Conservation (phyloP, 2,113 vertebrate species). For the Lepus timidus region DNA sequence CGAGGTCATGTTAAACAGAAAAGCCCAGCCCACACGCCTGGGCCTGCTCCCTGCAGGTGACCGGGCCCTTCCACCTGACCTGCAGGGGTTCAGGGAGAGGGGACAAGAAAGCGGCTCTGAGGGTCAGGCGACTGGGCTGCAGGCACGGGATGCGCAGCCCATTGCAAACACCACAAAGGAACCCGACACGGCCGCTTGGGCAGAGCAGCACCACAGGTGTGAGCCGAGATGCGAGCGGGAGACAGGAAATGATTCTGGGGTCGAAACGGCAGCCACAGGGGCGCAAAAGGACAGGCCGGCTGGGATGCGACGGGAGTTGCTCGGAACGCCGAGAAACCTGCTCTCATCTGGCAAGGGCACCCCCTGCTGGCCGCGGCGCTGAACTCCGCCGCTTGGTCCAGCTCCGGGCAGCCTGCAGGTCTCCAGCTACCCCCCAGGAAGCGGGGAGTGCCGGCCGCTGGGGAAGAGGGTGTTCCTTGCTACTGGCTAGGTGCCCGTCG, state of each 20-base stretch:
- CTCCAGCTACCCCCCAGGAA: background rate
- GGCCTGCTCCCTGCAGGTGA: conserved; percentile 76
- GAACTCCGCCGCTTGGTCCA: conserved; percentile 49
- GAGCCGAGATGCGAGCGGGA: conserved; percentile 22
- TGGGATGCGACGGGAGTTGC: background rate
- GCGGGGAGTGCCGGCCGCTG: too few species aligned
- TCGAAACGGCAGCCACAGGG: conserved; percentile 32
- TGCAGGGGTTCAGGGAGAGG: conserved; percentile 9
- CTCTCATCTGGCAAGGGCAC: conserved; percentile 81
- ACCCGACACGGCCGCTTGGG: background rate
- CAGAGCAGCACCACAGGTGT: conserved; percentile 8
- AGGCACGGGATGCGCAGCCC: conserved; percentile 63
- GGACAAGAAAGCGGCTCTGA: conserved; percentile 56
- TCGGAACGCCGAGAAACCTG: background rate
- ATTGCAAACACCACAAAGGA: conserved; percentile 49
- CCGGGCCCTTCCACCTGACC: conserved; percentile 75
- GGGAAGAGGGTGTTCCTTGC: too few species aligned
- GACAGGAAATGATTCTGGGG: conserved; percentile 58
- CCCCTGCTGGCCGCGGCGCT: conserved; percentile 79
- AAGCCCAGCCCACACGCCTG: conserved; percentile 74
- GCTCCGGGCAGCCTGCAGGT: conserved; percentile 49
- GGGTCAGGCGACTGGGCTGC: conserved; percentile 42
- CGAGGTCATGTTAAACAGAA: conserved; percentile 80
- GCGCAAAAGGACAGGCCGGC: conserved; percentile 43
- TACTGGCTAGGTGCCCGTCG: too few species aligned